Evolutionary conservation across 2,113 vertebrate genomes (phyloP).

Genomic region (Holacanthus passer): DNA sequence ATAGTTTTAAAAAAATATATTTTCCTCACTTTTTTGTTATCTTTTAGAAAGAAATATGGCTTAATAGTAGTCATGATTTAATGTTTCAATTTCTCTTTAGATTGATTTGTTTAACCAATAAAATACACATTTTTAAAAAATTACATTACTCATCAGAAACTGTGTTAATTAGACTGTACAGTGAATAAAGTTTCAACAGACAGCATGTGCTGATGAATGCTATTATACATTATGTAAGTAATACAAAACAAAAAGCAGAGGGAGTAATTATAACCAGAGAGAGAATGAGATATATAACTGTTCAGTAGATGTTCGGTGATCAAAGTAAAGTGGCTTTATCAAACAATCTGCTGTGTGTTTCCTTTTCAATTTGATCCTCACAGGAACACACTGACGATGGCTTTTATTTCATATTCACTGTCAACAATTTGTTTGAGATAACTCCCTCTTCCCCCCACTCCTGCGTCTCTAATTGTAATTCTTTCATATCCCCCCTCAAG

Average conservation of each 20-base stretch:
- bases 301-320: constrained; percentile 19
- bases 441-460: neutral
- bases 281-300: neutral
- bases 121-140: neutral
- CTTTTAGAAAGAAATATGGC: neutral
- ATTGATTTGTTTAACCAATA: neutral
- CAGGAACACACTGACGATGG: neutral
- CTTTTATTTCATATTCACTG: constrained; percentile 46
- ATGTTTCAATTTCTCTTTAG: no score
- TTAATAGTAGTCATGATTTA: neutral
- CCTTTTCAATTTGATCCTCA: constrained; percentile 16
- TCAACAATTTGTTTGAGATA: constrained; percentile 21
- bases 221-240: neutral
- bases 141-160: no score
- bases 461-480: constrained; percentile 26
- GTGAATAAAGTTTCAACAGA: no score
- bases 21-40: neutral
- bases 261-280: constrained; percentile 6
- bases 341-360: constrained; percentile 17
- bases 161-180: neutral
- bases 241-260: neutral
- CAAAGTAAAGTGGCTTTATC: constrained; percentile 24
- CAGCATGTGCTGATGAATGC: neutral
- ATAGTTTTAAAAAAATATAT: neutral
- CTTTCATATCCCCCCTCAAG: constrained; percentile 29